Evolutionary conservation across 1,140 invertebrate genomes (phyloP).

Genomic region (Apocrypta bakeri): DNA sequence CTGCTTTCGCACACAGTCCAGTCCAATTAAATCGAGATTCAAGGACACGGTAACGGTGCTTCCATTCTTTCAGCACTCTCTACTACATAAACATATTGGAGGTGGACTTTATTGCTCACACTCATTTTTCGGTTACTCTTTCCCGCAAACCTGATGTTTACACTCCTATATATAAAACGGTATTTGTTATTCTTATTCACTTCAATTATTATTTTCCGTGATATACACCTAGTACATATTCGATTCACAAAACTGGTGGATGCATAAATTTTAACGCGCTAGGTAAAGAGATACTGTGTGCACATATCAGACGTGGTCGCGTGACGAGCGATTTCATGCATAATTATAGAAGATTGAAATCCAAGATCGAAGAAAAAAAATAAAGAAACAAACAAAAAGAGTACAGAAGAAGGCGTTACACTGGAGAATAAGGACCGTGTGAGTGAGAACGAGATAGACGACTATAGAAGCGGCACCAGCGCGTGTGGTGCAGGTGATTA

Average conservation of each 20-base stretch:
- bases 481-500: conserved; percentile 69
- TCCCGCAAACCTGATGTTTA: too few species aligned
- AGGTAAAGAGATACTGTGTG: neutral
- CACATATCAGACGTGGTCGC: neutral
- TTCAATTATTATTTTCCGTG: too few species aligned
- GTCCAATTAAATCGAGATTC: conserved; percentile 52
- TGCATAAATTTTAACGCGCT: too few species aligned
- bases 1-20: conserved; percentile 37
- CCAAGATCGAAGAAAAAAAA: conserved; percentile 34
- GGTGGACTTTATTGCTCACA: too few species aligned
- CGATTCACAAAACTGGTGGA: too few species aligned
- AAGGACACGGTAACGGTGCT: conserved; percentile 3
- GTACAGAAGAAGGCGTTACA: neutral
- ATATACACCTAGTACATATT: too few species aligned
- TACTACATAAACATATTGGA: too few species aligned
- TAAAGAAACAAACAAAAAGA: neutral
- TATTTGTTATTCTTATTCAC: too few species aligned
- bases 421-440: neutral
- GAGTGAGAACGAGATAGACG: neutral
- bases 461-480: neutral
- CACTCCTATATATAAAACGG: too few species aligned
- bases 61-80: neutral
- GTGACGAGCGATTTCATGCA: conserved; percentile 28
- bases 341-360: conserved; percentile 33
- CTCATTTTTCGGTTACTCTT: too few species aligned